Conservation (phyloP, 1,140 invertebrate genomes). For the Melanaphis sacchari region DNA sequence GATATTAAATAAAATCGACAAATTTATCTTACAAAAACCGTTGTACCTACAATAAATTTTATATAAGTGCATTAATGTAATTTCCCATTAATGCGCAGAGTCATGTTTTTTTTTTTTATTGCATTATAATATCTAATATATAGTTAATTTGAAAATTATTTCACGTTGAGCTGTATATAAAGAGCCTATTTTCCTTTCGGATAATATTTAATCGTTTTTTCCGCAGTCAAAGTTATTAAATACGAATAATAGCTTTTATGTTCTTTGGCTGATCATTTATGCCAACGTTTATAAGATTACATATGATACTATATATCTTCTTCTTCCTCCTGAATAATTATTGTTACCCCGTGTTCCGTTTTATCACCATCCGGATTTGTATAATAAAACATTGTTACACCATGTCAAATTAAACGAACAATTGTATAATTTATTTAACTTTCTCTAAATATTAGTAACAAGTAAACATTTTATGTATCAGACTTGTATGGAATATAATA, state of each 20-base stretch:
- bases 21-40: not conserved
- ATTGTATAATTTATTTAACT: not conserved
- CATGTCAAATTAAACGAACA: constrained; percentile 1
- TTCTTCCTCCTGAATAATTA: not conserved
- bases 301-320: not conserved
- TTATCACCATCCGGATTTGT: not conserved
- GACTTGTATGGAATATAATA: not conserved
- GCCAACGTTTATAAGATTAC: not conserved
- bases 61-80: not conserved
- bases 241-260: not conserved
- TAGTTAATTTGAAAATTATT: not conserved
- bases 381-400: not conserved
- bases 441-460: constrained; percentile 1
- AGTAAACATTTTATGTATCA: not conserved
- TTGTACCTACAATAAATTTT: not conserved
- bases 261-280: not conserved
- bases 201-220: not conserved
- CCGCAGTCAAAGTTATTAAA: not conserved
- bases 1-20: not conserved
- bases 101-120: not conserved
- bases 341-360: not conserved
- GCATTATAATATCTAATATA: not conserved
- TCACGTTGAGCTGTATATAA: not conserved
- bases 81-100: not conserved
- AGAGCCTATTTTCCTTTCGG: not conserved